Conservation (phyloP, 2,888 invertebrate genomes). For the Monoplex corrugatus region DNA sequence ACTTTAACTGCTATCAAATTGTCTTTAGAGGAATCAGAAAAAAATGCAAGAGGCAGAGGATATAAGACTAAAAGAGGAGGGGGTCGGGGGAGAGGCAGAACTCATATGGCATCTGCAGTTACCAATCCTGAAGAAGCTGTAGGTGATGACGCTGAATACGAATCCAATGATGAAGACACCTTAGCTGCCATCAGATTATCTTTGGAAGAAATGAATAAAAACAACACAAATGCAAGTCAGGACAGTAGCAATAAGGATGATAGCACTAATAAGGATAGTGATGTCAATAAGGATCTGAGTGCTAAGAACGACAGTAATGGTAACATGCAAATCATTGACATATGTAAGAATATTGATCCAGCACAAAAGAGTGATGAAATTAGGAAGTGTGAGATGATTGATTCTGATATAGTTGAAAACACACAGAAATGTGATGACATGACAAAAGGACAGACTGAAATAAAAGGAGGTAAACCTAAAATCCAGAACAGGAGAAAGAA, state of each 20-base stretch:
- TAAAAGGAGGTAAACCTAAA: no score
- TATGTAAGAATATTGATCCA: neutral
- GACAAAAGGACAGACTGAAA: neutral
- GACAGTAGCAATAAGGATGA: neutral
- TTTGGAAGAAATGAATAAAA: slow-evolving; percentile 18
- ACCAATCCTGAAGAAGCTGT: neutral
- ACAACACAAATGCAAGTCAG: no score
- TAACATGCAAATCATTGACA: neutral
- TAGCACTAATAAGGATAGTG: neutral
- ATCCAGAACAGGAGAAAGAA: neutral
- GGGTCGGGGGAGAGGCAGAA: neutral
- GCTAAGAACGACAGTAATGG: neutral
- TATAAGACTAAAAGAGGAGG: neutral
- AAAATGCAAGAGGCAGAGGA: neutral
- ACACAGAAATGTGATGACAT: neutral
- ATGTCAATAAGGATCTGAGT: neutral
- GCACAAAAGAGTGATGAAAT: neutral
- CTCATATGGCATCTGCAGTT: neutral
- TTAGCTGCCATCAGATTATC: slow-evolving; percentile 18
- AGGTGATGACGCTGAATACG: neutral
- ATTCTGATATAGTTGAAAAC: neutral
- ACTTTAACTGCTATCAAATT: slow-evolving; percentile 9
- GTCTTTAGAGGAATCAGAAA: slow-evolving; percentile 6
- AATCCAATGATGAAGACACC: slow-evolving; percentile 31
- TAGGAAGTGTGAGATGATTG: neutral